Percentiles rank a stretch among this genome's conserved stretches.
These are phyloP conservation scores for Garra rufa DNA, from an alignment of 2,113 vertebrate species.

Conservation along the genomic window DNA sequence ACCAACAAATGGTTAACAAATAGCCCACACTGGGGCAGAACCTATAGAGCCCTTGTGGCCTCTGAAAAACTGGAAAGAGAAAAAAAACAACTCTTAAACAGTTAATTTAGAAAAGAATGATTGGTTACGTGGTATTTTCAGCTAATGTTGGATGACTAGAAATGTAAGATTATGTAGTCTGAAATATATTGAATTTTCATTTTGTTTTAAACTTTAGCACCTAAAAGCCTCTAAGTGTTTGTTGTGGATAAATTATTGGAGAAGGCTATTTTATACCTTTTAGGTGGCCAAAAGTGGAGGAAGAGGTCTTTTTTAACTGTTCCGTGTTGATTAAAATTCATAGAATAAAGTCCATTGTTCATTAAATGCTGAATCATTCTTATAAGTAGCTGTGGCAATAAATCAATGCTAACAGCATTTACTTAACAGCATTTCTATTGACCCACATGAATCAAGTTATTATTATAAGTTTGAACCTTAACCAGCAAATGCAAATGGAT, in stretches of 20 bases:
- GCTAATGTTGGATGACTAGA: not conserved
- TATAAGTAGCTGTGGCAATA: slow-evolving; percentile 16
- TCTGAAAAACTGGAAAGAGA: too few species aligned
- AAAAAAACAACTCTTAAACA: too few species aligned
- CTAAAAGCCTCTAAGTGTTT: not conserved
- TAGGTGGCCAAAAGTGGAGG: not conserved
- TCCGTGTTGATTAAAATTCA: not conserved
- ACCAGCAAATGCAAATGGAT: slow-evolving; percentile 10
- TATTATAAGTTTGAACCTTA: slow-evolving; percentile 42
- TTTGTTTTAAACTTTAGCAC: not conserved
- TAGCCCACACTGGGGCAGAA: too few species aligned
- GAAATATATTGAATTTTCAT: not conserved
- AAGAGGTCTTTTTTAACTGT: not conserved
- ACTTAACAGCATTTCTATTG: slow-evolving; percentile 40
- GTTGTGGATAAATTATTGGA: not conserved
- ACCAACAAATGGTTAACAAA: too few species aligned
- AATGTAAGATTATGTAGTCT: not conserved
- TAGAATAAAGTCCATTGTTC: slow-evolving; percentile 6
- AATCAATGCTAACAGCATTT: slow-evolving; percentile 23
- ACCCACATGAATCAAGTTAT: slow-evolving; percentile 35
- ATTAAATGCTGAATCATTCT: slow-evolving; percentile 37
- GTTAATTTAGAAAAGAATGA: too few species aligned
- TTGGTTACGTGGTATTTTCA: not conserved
- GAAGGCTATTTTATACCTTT: not conserved
- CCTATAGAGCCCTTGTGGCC: too few species aligned